Conservation (phyloP, 2,888 invertebrate species). For the Baccha elongata region DNA sequence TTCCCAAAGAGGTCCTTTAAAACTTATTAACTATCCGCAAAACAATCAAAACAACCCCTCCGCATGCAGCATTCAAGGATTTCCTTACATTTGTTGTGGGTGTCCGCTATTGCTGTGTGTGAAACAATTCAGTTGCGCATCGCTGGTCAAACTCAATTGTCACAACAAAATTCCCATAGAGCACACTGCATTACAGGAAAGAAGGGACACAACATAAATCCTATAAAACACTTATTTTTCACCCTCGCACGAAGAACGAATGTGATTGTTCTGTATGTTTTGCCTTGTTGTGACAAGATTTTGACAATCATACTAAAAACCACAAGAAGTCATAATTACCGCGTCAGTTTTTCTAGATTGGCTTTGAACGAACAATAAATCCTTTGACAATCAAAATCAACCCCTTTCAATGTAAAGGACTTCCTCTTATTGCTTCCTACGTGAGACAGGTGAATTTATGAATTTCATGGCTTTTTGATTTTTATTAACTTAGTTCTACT, state of each 20-base stretch:
- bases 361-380: conserved; percentile 32
- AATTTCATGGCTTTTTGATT: conserved; percentile 70
- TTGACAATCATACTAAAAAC: conserved; percentile 50
- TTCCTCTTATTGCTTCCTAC: background rate
- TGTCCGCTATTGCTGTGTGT: conserved; percentile 47
- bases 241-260: conserved; percentile 44
- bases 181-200: background rate
- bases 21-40: conserved; percentile 51
- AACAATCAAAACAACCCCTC: conserved; percentile 71
- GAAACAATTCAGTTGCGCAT: conserved; percentile 73
- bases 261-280: background rate
- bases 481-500: conserved; percentile 61
- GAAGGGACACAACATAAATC: background rate
- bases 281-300: conserved; percentile 40
- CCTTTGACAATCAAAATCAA: conserved; percentile 45
- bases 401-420: conserved; percentile 39
- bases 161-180: conserved; percentile 59
- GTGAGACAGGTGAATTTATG: conserved; percentile 61
- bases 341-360: conserved; percentile 61
- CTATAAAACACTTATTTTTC: conserved; percentile 43
- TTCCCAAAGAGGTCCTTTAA: conserved; percentile 34
- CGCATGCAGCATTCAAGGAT: conserved; percentile 28
- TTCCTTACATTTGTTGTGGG: conserved; percentile 34
- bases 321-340: conserved; percentile 68
- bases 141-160: conserved; percentile 61